Conservation (phyloP, 2,113 vertebrate genomes). For the Carollia perspicillata region DNA sequence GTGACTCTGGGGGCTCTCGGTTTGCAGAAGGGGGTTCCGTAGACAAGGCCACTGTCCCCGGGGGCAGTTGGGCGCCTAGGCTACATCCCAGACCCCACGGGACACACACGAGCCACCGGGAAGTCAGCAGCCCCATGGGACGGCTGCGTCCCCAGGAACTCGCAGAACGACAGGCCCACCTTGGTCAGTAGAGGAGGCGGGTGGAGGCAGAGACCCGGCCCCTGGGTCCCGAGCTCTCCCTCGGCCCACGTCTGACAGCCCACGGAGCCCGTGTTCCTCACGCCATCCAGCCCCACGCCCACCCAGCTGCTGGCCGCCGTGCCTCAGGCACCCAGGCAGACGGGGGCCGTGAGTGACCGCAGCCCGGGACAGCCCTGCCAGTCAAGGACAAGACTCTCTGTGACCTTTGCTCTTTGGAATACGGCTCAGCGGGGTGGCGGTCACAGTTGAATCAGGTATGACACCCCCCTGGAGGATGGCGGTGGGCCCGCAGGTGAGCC, state of each 20-base stretch:
- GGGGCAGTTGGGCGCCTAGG: background rate
- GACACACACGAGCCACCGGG: background rate
- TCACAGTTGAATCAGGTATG: background rate
- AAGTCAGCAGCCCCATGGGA: background rate
- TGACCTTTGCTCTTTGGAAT: background rate
- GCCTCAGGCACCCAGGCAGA: background rate
- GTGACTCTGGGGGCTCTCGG: background rate
- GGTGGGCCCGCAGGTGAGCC: background rate
- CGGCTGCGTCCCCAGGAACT: background rate
- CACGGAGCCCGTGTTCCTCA: background rate
- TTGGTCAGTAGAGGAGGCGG: background rate
- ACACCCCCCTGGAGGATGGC: background rate
- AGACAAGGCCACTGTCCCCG: background rate
- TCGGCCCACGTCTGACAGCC: background rate
- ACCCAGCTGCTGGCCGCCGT: background rate
- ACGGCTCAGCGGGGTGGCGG: background rate
- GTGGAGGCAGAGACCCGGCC: background rate
- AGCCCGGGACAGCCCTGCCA: background rate
- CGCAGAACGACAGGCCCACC: slow-evolving; percentile 18
- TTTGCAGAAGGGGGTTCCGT: too few species aligned
- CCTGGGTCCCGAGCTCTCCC: background rate
- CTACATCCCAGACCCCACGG: background rate
- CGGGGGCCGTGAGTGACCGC: background rate
- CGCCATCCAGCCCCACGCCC: background rate
- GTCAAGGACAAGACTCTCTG: background rate